A percentile compares a stretch with the other conserved stretches of the same genome.
phyloP scores from a whole-genome alignment of 1,140 invertebrate species.

The Drosophila elegans region DNA sequence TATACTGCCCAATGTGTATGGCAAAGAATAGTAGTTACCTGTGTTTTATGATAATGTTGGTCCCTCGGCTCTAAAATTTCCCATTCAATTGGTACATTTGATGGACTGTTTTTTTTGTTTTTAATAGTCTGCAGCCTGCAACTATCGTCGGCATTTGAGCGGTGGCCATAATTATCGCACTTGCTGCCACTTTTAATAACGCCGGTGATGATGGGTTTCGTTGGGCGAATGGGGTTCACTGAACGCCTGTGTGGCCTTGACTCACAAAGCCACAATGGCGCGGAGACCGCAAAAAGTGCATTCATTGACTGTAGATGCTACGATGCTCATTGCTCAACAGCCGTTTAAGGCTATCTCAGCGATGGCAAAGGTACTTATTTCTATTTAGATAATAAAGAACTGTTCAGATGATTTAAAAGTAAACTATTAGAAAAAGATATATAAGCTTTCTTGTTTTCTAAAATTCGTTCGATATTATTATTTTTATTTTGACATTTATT shows the following conservation, averaged over 20 bases:
- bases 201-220: slow-evolving; percentile 11
- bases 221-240: slow-evolving; percentile 16
- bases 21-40: too few relatives aligned
- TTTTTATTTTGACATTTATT: too few relatives aligned
- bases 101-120: not conserved
- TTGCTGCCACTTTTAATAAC: slow-evolving; percentile 34
- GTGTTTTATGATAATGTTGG: not conserved
- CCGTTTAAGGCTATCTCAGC: not conserved
- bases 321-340: not conserved
- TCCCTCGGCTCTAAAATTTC: not conserved
- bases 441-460: too few relatives aligned
- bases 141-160: slow-evolving; percentile 35
- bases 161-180: slow-evolving; percentile 61
- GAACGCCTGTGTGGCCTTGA: slow-evolving; percentile 59
- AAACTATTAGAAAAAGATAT: too few relatives aligned
- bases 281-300: slow-evolving; percentile 54
- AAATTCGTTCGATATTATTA: too few relatives aligned
- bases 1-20: too few relatives aligned
- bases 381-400: not conserved
- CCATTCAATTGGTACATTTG: slow-evolving; percentile 14
- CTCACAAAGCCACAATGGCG: slow-evolving; percentile 65
- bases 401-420: too few relatives aligned
- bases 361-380: slow-evolving; percentile 1
- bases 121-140: not conserved
- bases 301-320: slow-evolving; percentile 28